phyloP scores from a whole-genome alignment of 2,113 vertebrate species.

The Procapra przewalskii region DNA sequence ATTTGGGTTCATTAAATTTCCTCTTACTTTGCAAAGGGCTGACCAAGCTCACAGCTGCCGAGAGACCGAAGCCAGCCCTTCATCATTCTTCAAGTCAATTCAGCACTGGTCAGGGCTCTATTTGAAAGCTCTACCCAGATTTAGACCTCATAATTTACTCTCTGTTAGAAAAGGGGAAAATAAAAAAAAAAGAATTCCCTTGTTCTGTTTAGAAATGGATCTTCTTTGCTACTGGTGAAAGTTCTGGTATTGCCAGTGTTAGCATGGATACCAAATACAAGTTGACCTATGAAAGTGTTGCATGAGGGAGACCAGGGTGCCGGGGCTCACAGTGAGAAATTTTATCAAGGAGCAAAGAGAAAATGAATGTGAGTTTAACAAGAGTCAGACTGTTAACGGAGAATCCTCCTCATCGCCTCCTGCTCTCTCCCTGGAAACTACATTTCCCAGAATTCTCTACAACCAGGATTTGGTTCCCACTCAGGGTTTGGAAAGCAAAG shows the following conservation, averaged over 20 bases:
- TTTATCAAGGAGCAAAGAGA: neutral
- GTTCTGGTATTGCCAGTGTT: neutral
- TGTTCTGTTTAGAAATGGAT: neutral
- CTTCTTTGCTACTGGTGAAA: neutral
- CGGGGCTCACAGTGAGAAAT: neutral
- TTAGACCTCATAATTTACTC: constrained; percentile 41
- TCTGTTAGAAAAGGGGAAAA: neutral
- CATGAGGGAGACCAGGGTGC: neutral
- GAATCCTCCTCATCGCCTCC: neutral
- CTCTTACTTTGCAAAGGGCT: constrained; percentile 69
- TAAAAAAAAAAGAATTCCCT: neutral
- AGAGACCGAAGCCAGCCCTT: constrained; percentile 56
- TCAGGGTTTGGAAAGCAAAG: neutral
- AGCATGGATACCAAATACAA: neutral
- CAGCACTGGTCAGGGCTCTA: constrained; percentile 12
- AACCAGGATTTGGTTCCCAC: neutral
- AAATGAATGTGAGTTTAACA: neutral
- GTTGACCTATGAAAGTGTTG: neutral
- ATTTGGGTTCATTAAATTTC: constrained; percentile 74
- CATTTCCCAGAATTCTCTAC: neutral
- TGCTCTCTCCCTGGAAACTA: neutral
- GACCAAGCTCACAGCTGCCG: constrained; percentile 60
- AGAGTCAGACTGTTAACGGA: neutral
- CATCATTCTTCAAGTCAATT: constrained; percentile 44
- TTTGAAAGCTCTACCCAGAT: constrained; percentile 39